These are phyloP conservation scores for Rhinolophus ferrumequinum DNA, from an alignment of 2,113 vertebrate species.

Conservation along the genomic window DNA sequence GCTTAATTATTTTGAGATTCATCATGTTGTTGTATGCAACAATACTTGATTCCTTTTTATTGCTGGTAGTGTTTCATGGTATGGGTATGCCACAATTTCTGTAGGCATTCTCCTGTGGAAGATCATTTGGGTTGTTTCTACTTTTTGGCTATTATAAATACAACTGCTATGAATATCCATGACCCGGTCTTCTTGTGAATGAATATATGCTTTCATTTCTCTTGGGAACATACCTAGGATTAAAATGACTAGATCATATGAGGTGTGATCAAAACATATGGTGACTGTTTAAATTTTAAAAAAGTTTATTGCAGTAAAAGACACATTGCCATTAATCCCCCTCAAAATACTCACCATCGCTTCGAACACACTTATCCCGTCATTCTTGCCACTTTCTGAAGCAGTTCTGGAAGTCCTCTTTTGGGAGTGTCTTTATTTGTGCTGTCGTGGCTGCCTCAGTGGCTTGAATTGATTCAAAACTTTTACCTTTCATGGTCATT, in stretches of 20 bases:
- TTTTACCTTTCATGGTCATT: too few relatives aligned
- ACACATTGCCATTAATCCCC: too few relatives aligned
- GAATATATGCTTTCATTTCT: neutral
- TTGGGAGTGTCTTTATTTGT: too few relatives aligned
- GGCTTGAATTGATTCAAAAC: too few relatives aligned
- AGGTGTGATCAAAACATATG: neutral
- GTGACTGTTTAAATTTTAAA: too few relatives aligned
- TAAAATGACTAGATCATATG: neutral
- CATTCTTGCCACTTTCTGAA: too few relatives aligned
- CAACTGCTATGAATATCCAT: neutral
- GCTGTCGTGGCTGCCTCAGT: too few relatives aligned
- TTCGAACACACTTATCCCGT: too few relatives aligned
- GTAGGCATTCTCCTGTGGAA: neutral
- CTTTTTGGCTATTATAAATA: neutral
- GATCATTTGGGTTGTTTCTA: neutral
- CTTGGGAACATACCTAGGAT: neutral
- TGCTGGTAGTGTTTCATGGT: neutral
- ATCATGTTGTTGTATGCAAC: neutral
- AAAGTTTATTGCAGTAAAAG: too few relatives aligned
- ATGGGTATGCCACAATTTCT: neutral
- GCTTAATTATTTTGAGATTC: neutral
- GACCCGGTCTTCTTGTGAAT: neutral
- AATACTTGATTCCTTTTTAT: neutral
- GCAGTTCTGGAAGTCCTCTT: too few relatives aligned
- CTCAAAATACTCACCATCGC: too few relatives aligned